Base-by-base conservation (phyloP, 2,888 invertebrate genomes). In the Drosophila falleni region DNA sequence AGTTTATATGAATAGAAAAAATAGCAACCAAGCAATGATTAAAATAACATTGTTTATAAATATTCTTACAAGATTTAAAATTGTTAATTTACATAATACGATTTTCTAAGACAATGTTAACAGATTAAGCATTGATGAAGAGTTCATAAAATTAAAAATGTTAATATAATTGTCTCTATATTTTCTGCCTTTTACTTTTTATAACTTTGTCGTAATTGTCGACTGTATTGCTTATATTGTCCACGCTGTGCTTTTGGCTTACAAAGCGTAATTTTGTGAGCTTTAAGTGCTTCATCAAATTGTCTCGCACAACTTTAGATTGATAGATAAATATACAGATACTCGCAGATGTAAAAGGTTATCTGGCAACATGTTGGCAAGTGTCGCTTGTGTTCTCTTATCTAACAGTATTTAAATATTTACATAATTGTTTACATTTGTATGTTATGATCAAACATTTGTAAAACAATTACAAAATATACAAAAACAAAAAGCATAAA, bases 371-470 rank as follows among this genome's bases (percentile, higher is more conserved):
- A 33, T 53, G 41, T 50, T 41, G 47, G 19, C 41, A 56, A 56
- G 46, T 55, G 62, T 56, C 16, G 53, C 53, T 58, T 50, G 58
- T 37, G 54, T 47, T 19, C 39, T 51, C 46, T 74, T 72, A 67
- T 73, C 67, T 69, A 42, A 35, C 42, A 54, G 31, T 39, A 59
- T 61, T 67, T 74, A 61, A 37, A n/a, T 44, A 53, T 39, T 46
- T 35, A n/a, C 37, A 37, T 37, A 42, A 66, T 67, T 78, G 78
- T 77, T 53, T 59, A 62, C 54, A 72, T 73, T 67, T 64, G 59
- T 67, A 68, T 72, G 56, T n/a, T 56, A 10, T 60, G 44, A 39
- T 71, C 54, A 74, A 76, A 71, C 71, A 76, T 54, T 76, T 74
- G 53, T 53, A 54, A 56, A 55, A 55, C 56, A 73, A 73, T 74